Percentiles rank a stretch among this genome's conserved stretches.
Evolutionary conservation across 2,888 invertebrate genomes (phyloP).

Genomic region (Neocrepidodera transversa): DNA sequence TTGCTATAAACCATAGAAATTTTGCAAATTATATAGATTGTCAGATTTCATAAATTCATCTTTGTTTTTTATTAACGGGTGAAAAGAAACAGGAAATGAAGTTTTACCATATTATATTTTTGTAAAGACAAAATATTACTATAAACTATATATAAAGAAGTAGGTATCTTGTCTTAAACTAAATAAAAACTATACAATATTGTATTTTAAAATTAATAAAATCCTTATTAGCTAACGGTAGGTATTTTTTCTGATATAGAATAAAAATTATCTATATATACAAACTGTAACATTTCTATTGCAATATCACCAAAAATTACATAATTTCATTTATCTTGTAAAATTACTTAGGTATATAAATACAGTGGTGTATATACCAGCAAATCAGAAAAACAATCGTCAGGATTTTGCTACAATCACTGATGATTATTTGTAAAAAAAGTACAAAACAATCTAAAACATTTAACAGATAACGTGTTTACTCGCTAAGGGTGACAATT

Average conservation of each 20-base stretch:
- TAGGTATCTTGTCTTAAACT: constrained; percentile 55
- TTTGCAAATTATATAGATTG: no score
- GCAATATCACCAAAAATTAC: constrained; percentile 49
- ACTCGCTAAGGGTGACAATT: constrained; percentile 43
- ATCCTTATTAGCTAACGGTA: constrained; percentile 50
- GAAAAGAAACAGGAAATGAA: constrained; percentile 29
- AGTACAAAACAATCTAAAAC: constrained; percentile 43
- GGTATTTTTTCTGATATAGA: constrained; percentile 48
- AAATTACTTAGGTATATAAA: constrained; percentile 13
- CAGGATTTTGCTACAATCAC: constrained; percentile 20
- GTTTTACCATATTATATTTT: constrained; percentile 49
- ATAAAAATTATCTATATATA: constrained; percentile 54
- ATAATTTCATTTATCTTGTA: constrained; percentile 23
- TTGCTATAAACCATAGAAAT: no score
- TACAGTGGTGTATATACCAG: constrained; percentile 36
- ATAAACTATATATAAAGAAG: constrained; percentile 57
- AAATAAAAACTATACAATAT: constrained; percentile 56
- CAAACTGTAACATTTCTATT: constrained; percentile 48
- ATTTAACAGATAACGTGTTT: constrained; percentile 45
- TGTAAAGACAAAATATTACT: constrained; percentile 57
- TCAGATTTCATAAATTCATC: no score
- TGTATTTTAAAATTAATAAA: constrained; percentile 51
- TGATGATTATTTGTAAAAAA: constrained; percentile 12
- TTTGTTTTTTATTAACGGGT: no score
- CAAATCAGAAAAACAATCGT: constrained; percentile 31